phyloP scores from a whole-genome alignment of 2,797 vertebrate genomes.

The Cephalopachus bancanus region DNA sequence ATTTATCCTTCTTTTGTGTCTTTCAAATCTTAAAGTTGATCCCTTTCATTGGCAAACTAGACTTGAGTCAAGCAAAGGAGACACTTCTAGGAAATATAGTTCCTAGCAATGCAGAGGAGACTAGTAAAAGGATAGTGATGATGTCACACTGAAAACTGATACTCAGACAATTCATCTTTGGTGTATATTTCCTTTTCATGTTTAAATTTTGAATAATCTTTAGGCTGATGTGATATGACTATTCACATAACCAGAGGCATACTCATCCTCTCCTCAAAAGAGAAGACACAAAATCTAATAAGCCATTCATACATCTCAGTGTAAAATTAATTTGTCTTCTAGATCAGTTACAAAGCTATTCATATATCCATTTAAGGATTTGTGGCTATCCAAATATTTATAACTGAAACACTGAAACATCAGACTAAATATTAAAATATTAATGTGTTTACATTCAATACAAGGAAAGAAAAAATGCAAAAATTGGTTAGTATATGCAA shows the following conservation, averaged over 20 bases:
- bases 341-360: background rate
- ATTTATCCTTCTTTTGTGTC: background rate
- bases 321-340: slow-evolving; percentile 41
- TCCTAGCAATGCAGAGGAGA: background rate
- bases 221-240: background rate
- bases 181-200: background rate
- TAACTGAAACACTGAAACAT: slow-evolving; percentile 41
- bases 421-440: background rate
- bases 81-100: background rate
- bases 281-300: slow-evolving; percentile 1
- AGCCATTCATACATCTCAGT: background rate
- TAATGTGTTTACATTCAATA: background rate
- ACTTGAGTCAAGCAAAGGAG: background rate
- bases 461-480: slow-evolving; percentile 29
- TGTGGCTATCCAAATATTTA: background rate
- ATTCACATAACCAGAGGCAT: background rate
- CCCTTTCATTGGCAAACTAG: background rate
- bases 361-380: background rate
- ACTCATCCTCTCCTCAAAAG: background rate
- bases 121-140: background rate
- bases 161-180: background rate
- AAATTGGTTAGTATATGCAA: background rate
- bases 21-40: background rate
- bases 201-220: background rate
- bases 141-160: background rate